Evolutionary conservation across 2,797 vertebrate genomes (phyloP), one percentile per base, ranked within the genome.

Genomic region (Catamblyrhynchus diadema): DNA sequence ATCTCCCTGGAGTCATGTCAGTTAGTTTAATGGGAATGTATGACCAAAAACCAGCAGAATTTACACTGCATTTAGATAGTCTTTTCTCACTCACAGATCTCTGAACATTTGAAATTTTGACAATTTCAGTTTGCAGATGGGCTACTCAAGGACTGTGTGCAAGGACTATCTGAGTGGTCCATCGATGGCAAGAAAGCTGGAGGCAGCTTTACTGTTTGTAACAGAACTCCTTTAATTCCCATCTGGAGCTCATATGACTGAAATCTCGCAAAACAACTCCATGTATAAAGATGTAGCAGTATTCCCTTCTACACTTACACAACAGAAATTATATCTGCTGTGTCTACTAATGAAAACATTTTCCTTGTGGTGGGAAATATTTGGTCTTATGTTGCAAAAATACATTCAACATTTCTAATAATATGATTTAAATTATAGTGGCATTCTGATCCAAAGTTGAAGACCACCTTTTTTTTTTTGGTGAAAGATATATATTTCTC

Each of bases 371-470:
- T 81, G 32, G 39, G 51, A 91, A 96, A 39, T 42, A 84, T 79
- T 88, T 62, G 50, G 10, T 93, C 41, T 93, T 81, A 81, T 56
- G 94, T 82, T 75, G 37, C 59, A 81, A 96, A 84, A 90, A 79
- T 77, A 8, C 39, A 72, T 84, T 94, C 65, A 86, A 81, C 2
- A 4, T 87, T 92, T 73, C 50, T 91, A 90, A 90, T 61, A 78
- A 69, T 72, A 39, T 61, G 2, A 4, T 47, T 77, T 93, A 84
- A 96, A 92, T 92, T 94, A 69, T 60, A 94, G 11, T 6, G 25
- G 10, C 2, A n/a, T 92, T 94, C 72, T 73, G 30, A 92, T 91
- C 71, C 60, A 35, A 91, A 84, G 11, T 72, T 95, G 93, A 84
- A 90, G 51, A 79, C 45, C 20, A 73, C 7, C 4, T 21, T 0